A percentile compares a stretch with the other conserved stretches of the same genome.
These are phyloP conservation scores for Branchinecta lynchi DNA, from an alignment of 1,140 invertebrate genomes.

Conservation along the genomic window DNA sequence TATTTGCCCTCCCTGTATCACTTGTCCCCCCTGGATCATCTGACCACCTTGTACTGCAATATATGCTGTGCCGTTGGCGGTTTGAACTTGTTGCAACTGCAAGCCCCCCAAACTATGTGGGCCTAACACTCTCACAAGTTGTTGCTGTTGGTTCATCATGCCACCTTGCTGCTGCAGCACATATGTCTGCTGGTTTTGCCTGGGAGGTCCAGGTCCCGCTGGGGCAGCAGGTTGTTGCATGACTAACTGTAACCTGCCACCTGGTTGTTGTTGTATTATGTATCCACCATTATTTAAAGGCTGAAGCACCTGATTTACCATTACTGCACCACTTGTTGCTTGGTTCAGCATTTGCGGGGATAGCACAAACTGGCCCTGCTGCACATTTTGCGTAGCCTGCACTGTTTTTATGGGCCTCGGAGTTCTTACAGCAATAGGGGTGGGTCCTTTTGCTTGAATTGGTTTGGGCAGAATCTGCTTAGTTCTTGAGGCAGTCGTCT, in stretches of 20 bases:
- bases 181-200: constrained; percentile 7
- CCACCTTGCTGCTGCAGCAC: constrained; percentile 14
- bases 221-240: not conserved
- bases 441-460: not conserved
- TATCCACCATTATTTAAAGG: not conserved
- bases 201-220: not conserved
- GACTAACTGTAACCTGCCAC: not conserved
- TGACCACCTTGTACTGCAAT: constrained; percentile 29
- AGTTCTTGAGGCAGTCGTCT: not conserved
- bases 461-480: not conserved
- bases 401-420: not conserved
- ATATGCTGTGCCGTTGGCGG: constrained; percentile 34
- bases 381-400: not conserved
- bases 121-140: constrained; percentile 18
- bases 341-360: not conserved
- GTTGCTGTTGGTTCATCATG: not conserved
- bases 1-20: not conserved
- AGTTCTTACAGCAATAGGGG: not conserved
- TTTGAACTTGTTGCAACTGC: constrained; percentile 37
- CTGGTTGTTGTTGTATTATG: not conserved
- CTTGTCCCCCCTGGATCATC: not conserved
- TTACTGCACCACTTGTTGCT: not conserved
- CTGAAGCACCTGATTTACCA: not conserved
- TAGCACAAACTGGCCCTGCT: not conserved
- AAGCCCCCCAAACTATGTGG: constrained; percentile 25